Evolutionary conservation across 1,140 invertebrate genomes (phyloP), one percentile per base, ranked within the genome.

Genomic region (Sitobion miscanthi): DNA sequence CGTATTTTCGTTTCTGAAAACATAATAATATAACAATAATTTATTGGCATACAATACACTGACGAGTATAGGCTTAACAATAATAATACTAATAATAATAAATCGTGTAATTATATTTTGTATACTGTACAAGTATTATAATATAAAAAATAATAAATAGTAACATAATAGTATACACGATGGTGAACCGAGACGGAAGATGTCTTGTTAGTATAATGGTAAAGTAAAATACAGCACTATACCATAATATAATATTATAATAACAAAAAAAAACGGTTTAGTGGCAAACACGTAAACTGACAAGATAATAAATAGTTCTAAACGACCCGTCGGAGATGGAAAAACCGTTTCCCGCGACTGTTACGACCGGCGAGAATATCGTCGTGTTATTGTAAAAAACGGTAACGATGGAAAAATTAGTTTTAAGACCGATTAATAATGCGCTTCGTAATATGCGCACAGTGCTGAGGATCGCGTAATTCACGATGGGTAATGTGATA

Each of bases 251-350:
- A 14, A 30, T 30, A 30, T 11, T 69, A 69, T 69, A 30, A 69
- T 30, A 69, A 69, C 30, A 14, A 69, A 30, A 69, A 69, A 69
- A 69, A 69, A 69, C 62, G 62, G 62, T 69, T 69, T 69, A 69
- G 62, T 69, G 3, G 62, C 57, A 57, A 57, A 57, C 57, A 57
- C 23, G 57, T 69, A 69, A 69, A 69, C 62, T 69, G 62, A n/a
- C 62, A 69, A 69, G 62, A 69, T 69, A 69, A 69, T 69, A 69
- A 69, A 69, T 69, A 69, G 62, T n/a, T 69, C 30, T 69, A 69
- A n/a, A 9, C 25, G 57, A 62, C 8, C 9, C 25, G 9, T n/a
- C 11, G 62, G n/a, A 14, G 11, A 69, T 69, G 62, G n/a, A 69
- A 17, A 69, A 69, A 62, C 25, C 62, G n/a, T 69, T 69, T 69